These are phyloP conservation scores for Abscondita cerata DNA, from an alignment of 2,888 invertebrate genomes.

Conservation along the genomic window DNA sequence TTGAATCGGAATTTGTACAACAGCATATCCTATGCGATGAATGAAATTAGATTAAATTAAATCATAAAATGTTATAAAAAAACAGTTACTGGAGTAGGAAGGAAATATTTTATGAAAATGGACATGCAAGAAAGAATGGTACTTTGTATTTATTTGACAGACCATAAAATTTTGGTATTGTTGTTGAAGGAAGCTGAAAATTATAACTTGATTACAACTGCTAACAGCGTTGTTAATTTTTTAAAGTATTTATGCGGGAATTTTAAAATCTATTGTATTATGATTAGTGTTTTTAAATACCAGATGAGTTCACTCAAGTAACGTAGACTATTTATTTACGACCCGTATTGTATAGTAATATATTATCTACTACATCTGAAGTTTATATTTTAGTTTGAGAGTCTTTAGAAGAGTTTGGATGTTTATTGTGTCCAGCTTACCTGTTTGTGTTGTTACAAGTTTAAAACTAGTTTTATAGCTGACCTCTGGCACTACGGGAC, in stretches of 20 bases:
- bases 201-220: conserved; percentile 13
- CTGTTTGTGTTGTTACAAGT: conserved; percentile 47
- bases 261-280: conserved; percentile 8
- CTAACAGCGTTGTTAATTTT: conserved; percentile 12
- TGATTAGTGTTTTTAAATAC: neutral
- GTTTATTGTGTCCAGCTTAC: conserved; percentile 50
- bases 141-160: conserved; percentile 11
- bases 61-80: neutral
- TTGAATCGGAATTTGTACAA: no score
- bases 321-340: no score
- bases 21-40: no score
- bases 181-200: conserved; percentile 12
- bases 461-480: conserved; percentile 51
- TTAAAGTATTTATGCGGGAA: conserved; percentile 5
- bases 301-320: no score
- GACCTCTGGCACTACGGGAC: conserved; percentile 49
- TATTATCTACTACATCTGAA: no score
- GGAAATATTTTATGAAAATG: conserved; percentile 7
- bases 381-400: no score
- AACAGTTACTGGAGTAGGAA: conserved; percentile 1
- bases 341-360: no score
- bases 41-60: neutral
- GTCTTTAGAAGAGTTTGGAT: conserved; percentile 19
- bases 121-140: conserved; percentile 8
- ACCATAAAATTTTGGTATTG: conserved; percentile 13